phyloP scores from a whole-genome alignment of 2,888 invertebrate species.

The Vannuccia rotundouncinata region DNA sequence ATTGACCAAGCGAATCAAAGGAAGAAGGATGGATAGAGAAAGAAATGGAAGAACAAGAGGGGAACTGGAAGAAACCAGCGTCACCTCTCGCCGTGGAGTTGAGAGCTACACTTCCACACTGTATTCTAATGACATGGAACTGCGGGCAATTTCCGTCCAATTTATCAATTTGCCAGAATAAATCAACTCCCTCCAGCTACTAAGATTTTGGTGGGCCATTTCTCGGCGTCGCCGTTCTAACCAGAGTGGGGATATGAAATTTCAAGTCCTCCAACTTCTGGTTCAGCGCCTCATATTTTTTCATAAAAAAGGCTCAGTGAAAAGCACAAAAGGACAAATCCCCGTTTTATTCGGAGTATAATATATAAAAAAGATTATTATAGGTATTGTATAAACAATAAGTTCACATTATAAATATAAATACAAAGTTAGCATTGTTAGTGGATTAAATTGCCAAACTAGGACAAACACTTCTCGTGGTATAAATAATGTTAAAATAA shows the following conservation, averaged over 20 bases:
- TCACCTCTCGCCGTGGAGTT: background rate
- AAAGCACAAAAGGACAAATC: no score
- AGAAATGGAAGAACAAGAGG: background rate
- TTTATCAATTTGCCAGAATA: slow-evolving; percentile 16
- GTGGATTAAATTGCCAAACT: no score
- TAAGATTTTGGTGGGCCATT: no score
- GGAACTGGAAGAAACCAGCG: background rate
- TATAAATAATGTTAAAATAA: no score
- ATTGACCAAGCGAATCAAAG: background rate
- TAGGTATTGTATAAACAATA: background rate
- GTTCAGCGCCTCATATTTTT: background rate
- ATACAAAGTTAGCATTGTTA: no score
- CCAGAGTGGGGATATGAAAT: no score
- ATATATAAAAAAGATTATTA: background rate
- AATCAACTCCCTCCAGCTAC: background rate
- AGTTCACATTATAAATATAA: no score
- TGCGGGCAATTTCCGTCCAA: slow-evolving; percentile 15
- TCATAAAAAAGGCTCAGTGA: background rate
- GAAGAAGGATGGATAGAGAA: background rate
- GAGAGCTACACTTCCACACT: background rate
- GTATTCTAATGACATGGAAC: background rate
- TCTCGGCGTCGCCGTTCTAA: no score
- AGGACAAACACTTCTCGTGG: no score
- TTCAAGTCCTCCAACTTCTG: background rate
- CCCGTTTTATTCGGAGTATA: background rate